Evolutionary conservation across 1,140 invertebrate genomes (phyloP).

Genomic region (Caenorhabditis remanei): DNA sequence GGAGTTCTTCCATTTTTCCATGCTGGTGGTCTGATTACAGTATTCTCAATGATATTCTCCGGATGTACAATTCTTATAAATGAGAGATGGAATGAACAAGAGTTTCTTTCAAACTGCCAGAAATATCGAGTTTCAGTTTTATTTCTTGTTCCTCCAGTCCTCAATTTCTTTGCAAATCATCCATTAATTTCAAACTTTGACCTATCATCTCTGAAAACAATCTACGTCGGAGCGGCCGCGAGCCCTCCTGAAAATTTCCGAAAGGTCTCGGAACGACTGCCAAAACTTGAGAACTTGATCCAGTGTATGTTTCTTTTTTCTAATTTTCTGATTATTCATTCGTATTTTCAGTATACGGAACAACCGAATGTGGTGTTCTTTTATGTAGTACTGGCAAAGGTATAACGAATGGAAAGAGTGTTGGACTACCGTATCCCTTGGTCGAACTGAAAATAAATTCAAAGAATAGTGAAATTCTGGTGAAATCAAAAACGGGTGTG

Average conservation of each 20-base stretch:
- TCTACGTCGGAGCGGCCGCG: constrained; percentile 59
- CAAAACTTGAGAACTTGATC: constrained; percentile 25
- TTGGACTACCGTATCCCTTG: constrained; percentile 30
- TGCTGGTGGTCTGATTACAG: constrained; percentile 68
- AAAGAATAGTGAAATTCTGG: neutral
- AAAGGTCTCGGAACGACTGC: constrained; percentile 8
- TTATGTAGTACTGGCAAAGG: constrained; percentile 18
- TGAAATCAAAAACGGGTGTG: neutral
- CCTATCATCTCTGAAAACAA: constrained; percentile 34
- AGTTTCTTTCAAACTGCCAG: constrained; percentile 59
- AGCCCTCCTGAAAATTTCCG: neutral
- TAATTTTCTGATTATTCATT: neutral
- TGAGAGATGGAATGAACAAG: constrained; percentile 61
- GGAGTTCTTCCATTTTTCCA: constrained; percentile 70
- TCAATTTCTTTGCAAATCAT: constrained; percentile 58
- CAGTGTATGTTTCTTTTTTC: constrained; percentile 12
- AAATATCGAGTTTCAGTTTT: constrained; percentile 51
- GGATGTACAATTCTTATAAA: constrained; percentile 66
- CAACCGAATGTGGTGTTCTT: constrained; percentile 50
- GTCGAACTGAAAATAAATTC: neutral
- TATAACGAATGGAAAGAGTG: neutral
- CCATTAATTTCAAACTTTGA: constrained; percentile 21
- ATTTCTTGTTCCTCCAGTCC: constrained; percentile 63
- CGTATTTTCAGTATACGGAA: constrained; percentile 49
- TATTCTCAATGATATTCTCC: constrained; percentile 62